Conservation (phyloP, 2,113 vertebrate genomes). For the Semicossyphus pulcher region DNA sequence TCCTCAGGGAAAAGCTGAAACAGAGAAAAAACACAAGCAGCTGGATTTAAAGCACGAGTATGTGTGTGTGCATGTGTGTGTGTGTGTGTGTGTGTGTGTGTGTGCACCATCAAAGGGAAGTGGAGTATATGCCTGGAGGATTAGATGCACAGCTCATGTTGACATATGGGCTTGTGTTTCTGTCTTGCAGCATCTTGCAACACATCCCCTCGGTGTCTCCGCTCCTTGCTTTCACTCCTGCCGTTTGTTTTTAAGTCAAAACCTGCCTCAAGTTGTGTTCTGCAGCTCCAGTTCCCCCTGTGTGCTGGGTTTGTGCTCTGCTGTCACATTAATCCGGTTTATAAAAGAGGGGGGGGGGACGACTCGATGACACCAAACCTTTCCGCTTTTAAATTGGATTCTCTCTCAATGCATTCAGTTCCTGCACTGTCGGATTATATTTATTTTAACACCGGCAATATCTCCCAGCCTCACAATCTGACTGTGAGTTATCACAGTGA, state of each 20-base stretch:
- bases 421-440: constrained; percentile 15
- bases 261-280: constrained; percentile 25
- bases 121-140: constrained; percentile 22
- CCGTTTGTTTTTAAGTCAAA: constrained; percentile 39
- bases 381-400: constrained; percentile 23
- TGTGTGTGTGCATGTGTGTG: constrained; percentile 40
- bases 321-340: neutral
- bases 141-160: constrained; percentile 58
- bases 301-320: neutral
- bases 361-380: neutral
- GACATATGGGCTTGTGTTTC: constrained; percentile 60
- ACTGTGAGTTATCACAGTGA: constrained; percentile 38
- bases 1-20: constrained; percentile 53
- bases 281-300: neutral
- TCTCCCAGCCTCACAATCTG: constrained; percentile 2
- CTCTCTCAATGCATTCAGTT: constrained; percentile 8
- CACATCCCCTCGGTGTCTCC: constrained; percentile 33
- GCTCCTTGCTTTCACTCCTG: constrained; percentile 31
- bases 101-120: constrained; percentile 39
- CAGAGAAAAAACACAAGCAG: constrained; percentile 31
- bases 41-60: constrained; percentile 30
- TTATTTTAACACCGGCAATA: constrained; percentile 7
- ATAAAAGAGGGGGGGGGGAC: neutral
- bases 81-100: constrained; percentile 33
- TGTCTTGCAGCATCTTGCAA: constrained; percentile 62